These are phyloP conservation scores for Drosophila bocqueti DNA, from an alignment of 1,140 invertebrate species.

Conservation along the genomic window DNA sequence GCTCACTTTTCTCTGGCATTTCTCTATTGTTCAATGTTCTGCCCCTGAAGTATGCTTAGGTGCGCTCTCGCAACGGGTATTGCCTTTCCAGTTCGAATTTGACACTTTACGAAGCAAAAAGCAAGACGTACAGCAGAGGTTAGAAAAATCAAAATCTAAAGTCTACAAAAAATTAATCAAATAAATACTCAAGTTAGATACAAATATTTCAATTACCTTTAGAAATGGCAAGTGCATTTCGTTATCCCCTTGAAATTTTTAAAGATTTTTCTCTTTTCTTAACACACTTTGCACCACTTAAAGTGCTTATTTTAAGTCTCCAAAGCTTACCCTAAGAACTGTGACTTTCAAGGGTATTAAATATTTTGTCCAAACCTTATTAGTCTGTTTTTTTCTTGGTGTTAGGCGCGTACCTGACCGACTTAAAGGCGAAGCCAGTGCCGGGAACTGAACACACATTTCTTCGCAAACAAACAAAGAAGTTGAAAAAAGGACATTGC, in stretches of 20 bases:
- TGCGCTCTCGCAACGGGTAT: conserved; percentile 20
- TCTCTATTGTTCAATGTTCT: conserved; percentile 51
- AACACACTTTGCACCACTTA: no score
- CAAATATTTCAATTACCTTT: no score
- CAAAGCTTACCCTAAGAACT: background rate
- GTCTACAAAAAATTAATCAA: no score
- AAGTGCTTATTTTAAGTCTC: no score
- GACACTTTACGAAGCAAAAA: background rate
- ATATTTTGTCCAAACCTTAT: conserved; percentile 7
- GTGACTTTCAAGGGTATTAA: conserved; percentile 7
- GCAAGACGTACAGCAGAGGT: background rate
- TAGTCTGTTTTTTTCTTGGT: conserved; percentile 31
- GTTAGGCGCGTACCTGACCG: conserved; percentile 57
- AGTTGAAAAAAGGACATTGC: conserved; percentile 44
- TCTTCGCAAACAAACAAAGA: conserved; percentile 50
- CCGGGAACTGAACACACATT: conserved; percentile 44
- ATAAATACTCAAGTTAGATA: no score
- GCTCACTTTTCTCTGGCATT: conserved; percentile 52
- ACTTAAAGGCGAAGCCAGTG: conserved; percentile 49
- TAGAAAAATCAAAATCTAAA: background rate
- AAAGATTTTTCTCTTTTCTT: no score
- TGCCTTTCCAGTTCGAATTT: background rate
- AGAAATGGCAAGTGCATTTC: background rate
- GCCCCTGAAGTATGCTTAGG: conserved; percentile 19
- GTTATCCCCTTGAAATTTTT: no score